phyloP scores from a whole-genome alignment of 2,797 vertebrate species.

The Lemur catta region DNA sequence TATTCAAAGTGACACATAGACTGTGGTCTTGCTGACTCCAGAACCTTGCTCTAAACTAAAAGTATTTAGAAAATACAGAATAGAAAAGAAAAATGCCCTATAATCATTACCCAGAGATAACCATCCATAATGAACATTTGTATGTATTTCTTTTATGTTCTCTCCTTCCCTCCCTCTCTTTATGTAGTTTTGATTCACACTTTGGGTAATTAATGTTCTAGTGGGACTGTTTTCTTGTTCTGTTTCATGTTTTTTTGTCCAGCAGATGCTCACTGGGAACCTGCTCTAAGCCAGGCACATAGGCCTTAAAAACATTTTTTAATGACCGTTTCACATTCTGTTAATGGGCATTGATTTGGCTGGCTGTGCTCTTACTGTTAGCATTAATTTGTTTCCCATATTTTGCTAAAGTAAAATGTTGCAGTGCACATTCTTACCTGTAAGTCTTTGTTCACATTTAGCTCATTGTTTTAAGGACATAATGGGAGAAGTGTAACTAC shows the following conservation, averaged over 20 bases:
- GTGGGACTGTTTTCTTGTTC: not conserved
- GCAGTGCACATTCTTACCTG: not conserved
- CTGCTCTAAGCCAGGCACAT: not conserved
- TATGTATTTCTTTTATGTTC: not conserved
- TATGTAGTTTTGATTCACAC: not conserved
- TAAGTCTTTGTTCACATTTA: not conserved
- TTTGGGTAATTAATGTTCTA: not conserved
- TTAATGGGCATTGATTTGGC: not conserved
- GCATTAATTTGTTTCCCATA: not conserved
- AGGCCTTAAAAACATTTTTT: not conserved
- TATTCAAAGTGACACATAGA: fast-evolving
- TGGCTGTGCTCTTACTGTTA: not conserved
- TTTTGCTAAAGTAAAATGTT: not conserved
- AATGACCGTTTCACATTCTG: not conserved
- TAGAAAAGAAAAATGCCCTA: not conserved
- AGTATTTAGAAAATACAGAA: not conserved
- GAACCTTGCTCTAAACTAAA: not conserved
- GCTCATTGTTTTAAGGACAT: not conserved
- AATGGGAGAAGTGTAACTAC: not conserved
- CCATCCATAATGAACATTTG: fast-evolving
- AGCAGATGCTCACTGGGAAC: fast-evolving
- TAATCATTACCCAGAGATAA: not conserved
- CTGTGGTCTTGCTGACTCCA: not conserved
- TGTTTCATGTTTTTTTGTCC: fast-evolving
- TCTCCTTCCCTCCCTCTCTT: not conserved